These are phyloP conservation scores for Catagonus wagneri DNA, from an alignment of 2,113 vertebrate genomes.

Conservation along the genomic window DNA sequence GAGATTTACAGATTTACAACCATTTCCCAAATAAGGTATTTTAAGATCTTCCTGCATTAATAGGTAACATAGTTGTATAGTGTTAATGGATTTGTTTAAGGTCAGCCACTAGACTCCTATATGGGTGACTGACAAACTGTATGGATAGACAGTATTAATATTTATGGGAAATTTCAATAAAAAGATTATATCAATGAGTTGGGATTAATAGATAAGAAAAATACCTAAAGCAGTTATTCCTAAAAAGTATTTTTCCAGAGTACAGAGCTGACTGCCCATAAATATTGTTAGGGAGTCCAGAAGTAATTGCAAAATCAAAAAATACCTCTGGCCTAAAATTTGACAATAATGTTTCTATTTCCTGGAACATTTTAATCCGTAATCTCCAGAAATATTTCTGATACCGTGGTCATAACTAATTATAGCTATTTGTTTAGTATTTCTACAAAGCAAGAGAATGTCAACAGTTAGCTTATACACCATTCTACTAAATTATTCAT, in stretches of 20 bases:
- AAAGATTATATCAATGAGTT: slow-evolving; percentile 30
- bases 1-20: slow-evolving; percentile 55
- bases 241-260: slow-evolving; percentile 31
- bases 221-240: slow-evolving; percentile 38
- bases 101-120: neutral
- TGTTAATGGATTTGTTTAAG: slow-evolving; percentile 42
- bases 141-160: slow-evolving; percentile 35
- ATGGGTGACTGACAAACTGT: neutral
- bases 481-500: slow-evolving; percentile 38
- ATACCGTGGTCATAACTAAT: slow-evolving; percentile 40
- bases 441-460: slow-evolving; percentile 22
- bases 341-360: neutral
- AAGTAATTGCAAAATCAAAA: slow-evolving; percentile 49
- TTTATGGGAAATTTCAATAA: slow-evolving; percentile 53
- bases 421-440: neutral
- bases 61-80: slow-evolving; percentile 24
- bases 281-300: slow-evolving; percentile 41
- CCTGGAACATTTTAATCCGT: slow-evolving; percentile 26
- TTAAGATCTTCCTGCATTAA: slow-evolving; percentile 55
- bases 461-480: neutral
- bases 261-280: slow-evolving; percentile 24
- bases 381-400: slow-evolving; percentile 23
- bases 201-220: slow-evolving; percentile 36
- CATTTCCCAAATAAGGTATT: slow-evolving; percentile 55
- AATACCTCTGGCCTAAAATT: slow-evolving; percentile 4